A percentile compares a stretch with the other conserved stretches of the same genome.
Evolutionary conservation across 2,888 invertebrate genomes (phyloP).

Genomic region (Hermaeophaga mercurialis): DNA sequence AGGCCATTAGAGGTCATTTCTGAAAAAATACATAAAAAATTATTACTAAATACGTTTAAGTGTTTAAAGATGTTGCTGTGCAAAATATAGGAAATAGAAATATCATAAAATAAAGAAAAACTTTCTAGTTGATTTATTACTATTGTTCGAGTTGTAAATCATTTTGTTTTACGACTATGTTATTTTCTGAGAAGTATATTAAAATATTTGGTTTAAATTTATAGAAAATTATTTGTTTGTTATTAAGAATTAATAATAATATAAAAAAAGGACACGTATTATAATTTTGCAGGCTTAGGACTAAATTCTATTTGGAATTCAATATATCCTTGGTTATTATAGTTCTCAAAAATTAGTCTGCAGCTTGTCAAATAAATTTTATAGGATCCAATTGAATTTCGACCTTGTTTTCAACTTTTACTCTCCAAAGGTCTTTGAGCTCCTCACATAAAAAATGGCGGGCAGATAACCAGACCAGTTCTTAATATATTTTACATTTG

Average conservation of each 20-base stretch:
- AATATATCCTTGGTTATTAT: constrained; percentile 1
- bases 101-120: neutral
- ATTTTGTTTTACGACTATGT: neutral
- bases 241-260: neutral
- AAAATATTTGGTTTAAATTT: no score
- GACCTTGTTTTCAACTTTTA: neutral
- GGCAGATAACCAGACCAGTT: neutral
- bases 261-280: no score
- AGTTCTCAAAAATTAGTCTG: constrained; percentile 8
- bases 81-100: neutral
- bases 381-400: neutral
- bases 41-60: neutral
- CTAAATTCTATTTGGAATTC: neutral
- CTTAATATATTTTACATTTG: no score
- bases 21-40: constrained; percentile 38
- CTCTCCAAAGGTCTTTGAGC: neutral
- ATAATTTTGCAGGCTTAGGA: no score
- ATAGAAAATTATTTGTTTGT: no score
- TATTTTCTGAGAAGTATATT: no score
- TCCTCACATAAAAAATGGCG: neutral
- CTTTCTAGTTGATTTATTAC: neutral
- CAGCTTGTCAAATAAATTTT: constrained; percentile 5
- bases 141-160: neutral
- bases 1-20: constrained; percentile 70
- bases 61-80: neutral